phyloP scores from a whole-genome alignment of 2,888 invertebrate genomes.

The Lumbricus terrestris region DNA sequence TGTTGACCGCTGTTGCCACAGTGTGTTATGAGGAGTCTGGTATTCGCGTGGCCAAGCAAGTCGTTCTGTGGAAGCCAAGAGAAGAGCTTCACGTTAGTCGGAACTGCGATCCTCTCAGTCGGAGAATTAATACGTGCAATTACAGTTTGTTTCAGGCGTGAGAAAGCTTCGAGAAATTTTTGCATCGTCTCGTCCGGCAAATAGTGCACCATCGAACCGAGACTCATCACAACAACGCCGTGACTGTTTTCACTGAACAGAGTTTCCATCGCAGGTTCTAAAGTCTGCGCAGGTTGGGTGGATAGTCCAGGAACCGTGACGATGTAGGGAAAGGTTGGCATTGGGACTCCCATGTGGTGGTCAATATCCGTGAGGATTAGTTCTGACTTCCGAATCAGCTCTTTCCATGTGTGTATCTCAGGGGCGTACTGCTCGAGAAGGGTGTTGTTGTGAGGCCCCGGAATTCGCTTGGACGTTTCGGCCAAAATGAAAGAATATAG shows the following conservation, averaged over 20 bases:
- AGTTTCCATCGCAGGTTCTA: constrained; percentile 11
- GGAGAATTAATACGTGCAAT: no score
- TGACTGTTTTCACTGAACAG: constrained; percentile 30
- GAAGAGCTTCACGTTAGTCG: no score
- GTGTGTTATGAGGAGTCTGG: no score
- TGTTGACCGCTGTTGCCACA: no score
- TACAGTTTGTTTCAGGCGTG: no score
- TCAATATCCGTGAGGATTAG: constrained; percentile 19
- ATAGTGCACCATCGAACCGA: constrained; percentile 15
- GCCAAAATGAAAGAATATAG: no score
- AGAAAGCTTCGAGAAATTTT: no score
- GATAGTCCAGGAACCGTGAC: constrained; percentile 21
- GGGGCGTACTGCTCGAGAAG: neutral
- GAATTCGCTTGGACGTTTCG: neutral
- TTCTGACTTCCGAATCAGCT: constrained; percentile 12
- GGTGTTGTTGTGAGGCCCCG: neutral
- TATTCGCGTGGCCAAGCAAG: no score
- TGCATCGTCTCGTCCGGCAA: no score
- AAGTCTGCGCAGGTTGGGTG: constrained; percentile 22
- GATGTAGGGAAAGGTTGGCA: constrained; percentile 18
- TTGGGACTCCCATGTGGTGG: neutral
- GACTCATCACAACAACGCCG: constrained; percentile 27
- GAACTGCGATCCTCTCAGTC: no score
- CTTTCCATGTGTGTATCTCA: neutral
- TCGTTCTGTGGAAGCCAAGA: no score